A percentile compares a stretch with the other conserved stretches of the same genome.
Conservation (phyloP, 2,113 vertebrate genomes). For the Platichthys flesus region DNA sequence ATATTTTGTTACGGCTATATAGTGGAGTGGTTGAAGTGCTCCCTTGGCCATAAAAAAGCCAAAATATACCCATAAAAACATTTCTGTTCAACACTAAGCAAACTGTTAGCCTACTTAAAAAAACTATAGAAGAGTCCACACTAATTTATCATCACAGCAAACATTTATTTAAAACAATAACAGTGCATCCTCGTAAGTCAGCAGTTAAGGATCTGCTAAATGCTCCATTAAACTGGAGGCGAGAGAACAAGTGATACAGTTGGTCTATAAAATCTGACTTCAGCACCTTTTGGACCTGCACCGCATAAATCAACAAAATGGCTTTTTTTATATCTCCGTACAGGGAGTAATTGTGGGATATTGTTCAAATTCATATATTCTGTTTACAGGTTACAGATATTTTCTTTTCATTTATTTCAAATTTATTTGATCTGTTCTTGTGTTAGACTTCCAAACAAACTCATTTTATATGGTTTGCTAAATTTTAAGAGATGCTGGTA, state of each 20-base stretch:
- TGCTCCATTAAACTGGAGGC: slow-evolving; percentile 10
- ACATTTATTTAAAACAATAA: slow-evolving; percentile 6
- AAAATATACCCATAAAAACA: not conserved
- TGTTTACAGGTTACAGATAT: not conserved
- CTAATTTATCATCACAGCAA: not conserved
- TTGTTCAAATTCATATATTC: not conserved
- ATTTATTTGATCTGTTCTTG: too few relatives aligned
- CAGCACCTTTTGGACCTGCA: slow-evolving; percentile 5
- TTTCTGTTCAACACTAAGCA: not conserved
- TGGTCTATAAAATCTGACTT: not conserved
- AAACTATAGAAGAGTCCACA: not conserved
- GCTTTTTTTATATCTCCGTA: not conserved
- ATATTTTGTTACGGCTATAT: too few relatives aligned
- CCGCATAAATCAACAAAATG: not conserved
- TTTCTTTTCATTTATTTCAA: not conserved
- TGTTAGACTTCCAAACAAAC: not conserved
- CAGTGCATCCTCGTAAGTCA: slow-evolving; percentile 2
- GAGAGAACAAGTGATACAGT: not conserved
- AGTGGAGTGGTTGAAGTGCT: not conserved
- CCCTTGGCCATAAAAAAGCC: too few relatives aligned
- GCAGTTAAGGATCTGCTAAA: slow-evolving; percentile 13
- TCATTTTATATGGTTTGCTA: not conserved
- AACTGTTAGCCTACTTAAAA: not conserved
- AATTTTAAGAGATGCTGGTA: not conserved
- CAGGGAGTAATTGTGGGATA: not conserved